phyloP scores from a whole-genome alignment of 2,888 invertebrate species.

The Trimorus sp. region DNA sequence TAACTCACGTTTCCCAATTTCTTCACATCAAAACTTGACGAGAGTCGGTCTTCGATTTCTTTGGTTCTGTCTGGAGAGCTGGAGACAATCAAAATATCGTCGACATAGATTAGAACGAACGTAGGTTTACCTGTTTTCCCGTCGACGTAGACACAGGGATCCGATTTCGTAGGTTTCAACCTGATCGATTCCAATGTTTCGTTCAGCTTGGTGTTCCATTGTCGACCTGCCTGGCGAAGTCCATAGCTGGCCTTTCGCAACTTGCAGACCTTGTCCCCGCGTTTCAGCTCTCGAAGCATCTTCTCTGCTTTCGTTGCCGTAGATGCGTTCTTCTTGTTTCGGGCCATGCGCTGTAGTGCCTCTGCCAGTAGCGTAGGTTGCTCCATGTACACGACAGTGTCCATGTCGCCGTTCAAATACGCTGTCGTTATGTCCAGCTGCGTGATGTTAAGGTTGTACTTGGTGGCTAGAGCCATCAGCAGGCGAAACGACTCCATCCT shows the following conservation, averaged over 20 bases:
- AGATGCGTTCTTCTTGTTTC: not conserved
- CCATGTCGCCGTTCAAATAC: not conserved
- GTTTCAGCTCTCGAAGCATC: constrained; percentile 1
- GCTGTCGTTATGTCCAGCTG: not conserved
- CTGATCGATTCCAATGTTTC: not conserved
- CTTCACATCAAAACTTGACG: not conserved
- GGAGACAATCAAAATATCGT: constrained; percentile 1
- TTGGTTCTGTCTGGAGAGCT: not conserved
- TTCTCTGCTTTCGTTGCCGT: not conserved
- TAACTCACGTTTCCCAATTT: not conserved
- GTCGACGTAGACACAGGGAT: not conserved
- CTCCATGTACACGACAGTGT: not conserved
- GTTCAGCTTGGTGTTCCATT: constrained; percentile 7
- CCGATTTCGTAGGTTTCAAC: not conserved
- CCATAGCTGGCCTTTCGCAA: constrained; percentile 20
- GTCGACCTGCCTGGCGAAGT: not conserved
- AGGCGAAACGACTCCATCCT: not conserved
- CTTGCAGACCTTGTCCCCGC: not conserved
- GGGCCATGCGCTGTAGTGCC: not conserved
- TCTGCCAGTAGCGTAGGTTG: not conserved
- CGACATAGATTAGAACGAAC: not conserved
- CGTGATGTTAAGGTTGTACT: not conserved
- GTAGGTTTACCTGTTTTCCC: not conserved
- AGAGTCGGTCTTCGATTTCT: not conserved
- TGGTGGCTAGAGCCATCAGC: not conserved